Evolutionary conservation across 2,113 vertebrate species (phyloP).

Genomic region (Rhynchomys soricoides): DNA sequence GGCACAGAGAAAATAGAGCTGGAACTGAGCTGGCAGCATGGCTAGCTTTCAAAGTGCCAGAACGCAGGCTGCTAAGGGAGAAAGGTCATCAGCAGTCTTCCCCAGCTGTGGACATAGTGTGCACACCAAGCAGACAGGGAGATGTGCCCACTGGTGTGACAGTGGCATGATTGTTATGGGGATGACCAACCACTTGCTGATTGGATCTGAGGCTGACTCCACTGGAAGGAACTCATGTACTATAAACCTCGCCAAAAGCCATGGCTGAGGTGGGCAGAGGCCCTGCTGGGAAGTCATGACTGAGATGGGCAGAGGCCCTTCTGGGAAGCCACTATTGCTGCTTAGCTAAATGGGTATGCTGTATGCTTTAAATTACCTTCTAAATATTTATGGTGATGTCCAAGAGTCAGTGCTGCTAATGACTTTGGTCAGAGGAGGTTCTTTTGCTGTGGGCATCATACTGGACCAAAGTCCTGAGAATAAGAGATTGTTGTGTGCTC

Average conservation of each 20-base stretch:
- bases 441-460: background rate
- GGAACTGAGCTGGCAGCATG: background rate
- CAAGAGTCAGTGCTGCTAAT: background rate
- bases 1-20: background rate
- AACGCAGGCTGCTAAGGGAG: no score
- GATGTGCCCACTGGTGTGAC: no score
- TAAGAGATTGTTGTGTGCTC: background rate
- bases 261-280: background rate
- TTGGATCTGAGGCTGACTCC: no score
- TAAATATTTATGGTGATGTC: background rate
- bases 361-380: background rate
- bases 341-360: no score
- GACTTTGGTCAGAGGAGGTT: background rate
- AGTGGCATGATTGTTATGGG: background rate
- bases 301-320: background rate
- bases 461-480: background rate
- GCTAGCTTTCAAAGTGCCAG: background rate
- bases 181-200: background rate
- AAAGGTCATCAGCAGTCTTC: background rate
- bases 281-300: no score
- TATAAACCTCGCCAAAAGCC: background rate
- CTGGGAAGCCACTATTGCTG: background rate
- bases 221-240: background rate
- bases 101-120: background rate
- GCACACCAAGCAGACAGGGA: background rate